These are phyloP conservation scores for Hipparchia sbordonii DNA, from an alignment of 2,888 invertebrate genomes.

Conservation along the genomic window DNA sequence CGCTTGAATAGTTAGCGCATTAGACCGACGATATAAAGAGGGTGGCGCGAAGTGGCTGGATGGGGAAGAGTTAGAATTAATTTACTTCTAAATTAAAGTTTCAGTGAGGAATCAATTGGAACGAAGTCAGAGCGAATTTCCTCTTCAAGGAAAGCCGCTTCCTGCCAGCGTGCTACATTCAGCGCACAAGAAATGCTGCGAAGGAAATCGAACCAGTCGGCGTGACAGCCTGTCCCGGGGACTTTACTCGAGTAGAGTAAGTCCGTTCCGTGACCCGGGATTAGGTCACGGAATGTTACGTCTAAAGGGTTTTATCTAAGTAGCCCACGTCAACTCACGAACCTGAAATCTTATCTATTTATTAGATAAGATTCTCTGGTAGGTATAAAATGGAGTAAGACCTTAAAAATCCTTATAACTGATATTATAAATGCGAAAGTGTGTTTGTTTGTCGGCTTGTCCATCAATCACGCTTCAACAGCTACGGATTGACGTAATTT, in stretches of 20 bases:
- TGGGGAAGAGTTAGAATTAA: too few species aligned
- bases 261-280: not conserved
- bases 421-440: too few species aligned
- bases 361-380: not conserved
- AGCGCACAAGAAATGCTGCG: not conserved
- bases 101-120: not conserved
- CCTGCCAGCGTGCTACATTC: not conserved
- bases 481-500: too few species aligned
- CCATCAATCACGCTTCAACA: too few species aligned
- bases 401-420: too few species aligned
- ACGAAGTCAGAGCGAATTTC: not conserved
- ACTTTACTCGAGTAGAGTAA: not conserved
- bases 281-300: not conserved
- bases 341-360: not conserved
- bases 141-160: not conserved
- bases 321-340: not conserved
- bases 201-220: conserved; percentile 12
- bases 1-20: too few species aligned
- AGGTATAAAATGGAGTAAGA: too few species aligned
- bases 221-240: not conserved
- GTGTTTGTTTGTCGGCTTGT: too few species aligned
- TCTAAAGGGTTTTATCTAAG: not conserved
- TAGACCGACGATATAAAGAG: too few species aligned
- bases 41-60: too few species aligned
- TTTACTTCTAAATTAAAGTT: conserved; percentile 1